These are phyloP conservation scores for Caenorhabditis imperialis DNA, from an alignment of 2,888 invertebrate species.

Conservation along the genomic window DNA sequence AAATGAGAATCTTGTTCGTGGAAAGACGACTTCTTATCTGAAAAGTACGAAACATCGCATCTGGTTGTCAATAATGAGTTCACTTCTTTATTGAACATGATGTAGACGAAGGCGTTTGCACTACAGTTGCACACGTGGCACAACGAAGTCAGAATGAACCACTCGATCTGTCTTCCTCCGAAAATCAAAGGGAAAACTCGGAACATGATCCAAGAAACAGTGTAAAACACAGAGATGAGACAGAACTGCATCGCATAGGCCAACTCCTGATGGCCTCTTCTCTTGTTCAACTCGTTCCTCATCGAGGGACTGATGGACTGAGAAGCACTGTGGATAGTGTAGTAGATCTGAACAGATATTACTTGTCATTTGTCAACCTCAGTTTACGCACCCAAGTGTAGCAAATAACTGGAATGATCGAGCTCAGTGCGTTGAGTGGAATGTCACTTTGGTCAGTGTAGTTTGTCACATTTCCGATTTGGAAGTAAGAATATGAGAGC, in stretches of 20 bases:
- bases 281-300: constrained; percentile 9
- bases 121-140: constrained; percentile 56
- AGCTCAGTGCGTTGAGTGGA: constrained; percentile 56
- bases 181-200: constrained; percentile 48
- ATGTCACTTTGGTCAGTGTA: constrained; percentile 61
- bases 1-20: constrained; percentile 4
- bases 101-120: constrained; percentile 59
- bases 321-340: constrained; percentile 19
- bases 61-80: too few relatives aligned
- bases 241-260: constrained; percentile 56
- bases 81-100: constrained; percentile 56
- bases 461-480: constrained; percentile 42
- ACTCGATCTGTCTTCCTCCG: constrained; percentile 27
- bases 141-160: constrained; percentile 52
- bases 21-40: constrained; percentile 17
- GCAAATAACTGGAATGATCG: constrained; percentile 47
- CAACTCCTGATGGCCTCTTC: constrained; percentile 19
- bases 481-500: constrained; percentile 55
- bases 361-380: too few relatives aligned
- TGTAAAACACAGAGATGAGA: constrained; percentile 49
- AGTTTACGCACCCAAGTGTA: constrained; percentile 41
- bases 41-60: not conserved
- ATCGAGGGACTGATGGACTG: constrained; percentile 14
- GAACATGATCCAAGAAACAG: constrained; percentile 41
- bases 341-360: constrained; percentile 25